These are phyloP conservation scores for Pantala flavescens DNA, from an alignment of 1,140 invertebrate species.

Conservation along the genomic window DNA sequence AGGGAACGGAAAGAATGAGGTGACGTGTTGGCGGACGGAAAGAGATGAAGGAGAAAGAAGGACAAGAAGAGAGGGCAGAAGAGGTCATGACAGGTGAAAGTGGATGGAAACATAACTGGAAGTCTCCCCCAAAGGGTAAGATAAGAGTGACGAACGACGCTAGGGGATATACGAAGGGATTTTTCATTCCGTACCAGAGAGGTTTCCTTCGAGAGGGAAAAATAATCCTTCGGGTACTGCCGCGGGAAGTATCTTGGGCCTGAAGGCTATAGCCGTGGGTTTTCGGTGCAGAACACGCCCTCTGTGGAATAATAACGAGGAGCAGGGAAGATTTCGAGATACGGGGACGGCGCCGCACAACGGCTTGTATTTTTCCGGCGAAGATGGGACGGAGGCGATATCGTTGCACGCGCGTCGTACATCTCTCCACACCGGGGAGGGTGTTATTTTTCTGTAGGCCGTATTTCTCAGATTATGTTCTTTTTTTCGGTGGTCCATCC, in stretches of 20 bases:
- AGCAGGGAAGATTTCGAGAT: background rate
- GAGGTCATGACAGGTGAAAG: background rate
- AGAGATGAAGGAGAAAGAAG: background rate
- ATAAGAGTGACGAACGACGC: background rate
- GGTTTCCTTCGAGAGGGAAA: too few relatives aligned
- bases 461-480: too few relatives aligned
- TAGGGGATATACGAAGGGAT: background rate
- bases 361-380: background rate
- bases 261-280: background rate
- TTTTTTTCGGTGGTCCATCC: too few relatives aligned
- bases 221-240: too few relatives aligned
- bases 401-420: background rate
- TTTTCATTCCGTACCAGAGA: too few relatives aligned
- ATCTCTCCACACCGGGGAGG: background rate
- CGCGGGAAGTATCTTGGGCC: too few relatives aligned
- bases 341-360: background rate
- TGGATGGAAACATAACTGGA: background rate
- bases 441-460: too few relatives aligned
- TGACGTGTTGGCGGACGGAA: background rate
- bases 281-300: background rate
- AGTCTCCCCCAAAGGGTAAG: background rate
- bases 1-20: too few relatives aligned
- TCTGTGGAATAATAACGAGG: background rate
- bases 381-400: background rate
- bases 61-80: background rate